A percentile compares a stretch with the other conserved stretches of the same genome.
These are phyloP conservation scores for Himalopsyche phryganea DNA, from an alignment of 1,140 invertebrate genomes.

Conservation along the genomic window DNA sequence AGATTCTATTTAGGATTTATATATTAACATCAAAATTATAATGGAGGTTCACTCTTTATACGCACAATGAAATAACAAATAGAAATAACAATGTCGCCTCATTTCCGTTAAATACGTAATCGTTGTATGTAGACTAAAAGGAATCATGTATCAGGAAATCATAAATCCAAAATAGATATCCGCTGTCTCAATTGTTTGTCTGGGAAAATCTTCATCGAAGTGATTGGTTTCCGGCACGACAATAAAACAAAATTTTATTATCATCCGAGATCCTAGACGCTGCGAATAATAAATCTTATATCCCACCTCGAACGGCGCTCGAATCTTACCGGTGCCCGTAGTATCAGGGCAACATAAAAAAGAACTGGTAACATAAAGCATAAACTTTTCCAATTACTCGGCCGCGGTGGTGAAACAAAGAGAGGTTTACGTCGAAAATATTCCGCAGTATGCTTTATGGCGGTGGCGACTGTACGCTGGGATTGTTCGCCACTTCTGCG, in stretches of 20 bases:
- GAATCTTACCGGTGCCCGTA: slow-evolving; percentile 9
- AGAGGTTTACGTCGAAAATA: slow-evolving; percentile 7
- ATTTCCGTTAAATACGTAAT: no score
- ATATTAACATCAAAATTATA: no score
- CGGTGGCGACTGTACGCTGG: not conserved
- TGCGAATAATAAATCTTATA: slow-evolving; percentile 22
- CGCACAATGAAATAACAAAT: no score
- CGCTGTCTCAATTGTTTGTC: no score
- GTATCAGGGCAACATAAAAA: slow-evolving; percentile 23
- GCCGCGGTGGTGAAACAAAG: slow-evolving; percentile 14
- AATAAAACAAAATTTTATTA: slow-evolving; percentile 23
- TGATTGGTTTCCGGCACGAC: not conserved
- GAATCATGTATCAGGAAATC: no score
- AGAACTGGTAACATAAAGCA: slow-evolving; percentile 17
- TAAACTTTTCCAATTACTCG: slow-evolving; percentile 32
- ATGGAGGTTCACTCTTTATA: no score
- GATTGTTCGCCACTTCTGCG: not conserved
- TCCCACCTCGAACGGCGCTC: slow-evolving; percentile 7
- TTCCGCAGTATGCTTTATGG: not conserved
- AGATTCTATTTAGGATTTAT: no score
- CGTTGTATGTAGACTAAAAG: no score
- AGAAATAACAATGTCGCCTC: no score
- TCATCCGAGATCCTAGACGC: slow-evolving; percentile 8
- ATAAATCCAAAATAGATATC: no score
- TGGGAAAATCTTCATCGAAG: no score